Base-by-base conservation (phyloP, 2,113 vertebrate species). In the Leuciscus idus region DNA sequence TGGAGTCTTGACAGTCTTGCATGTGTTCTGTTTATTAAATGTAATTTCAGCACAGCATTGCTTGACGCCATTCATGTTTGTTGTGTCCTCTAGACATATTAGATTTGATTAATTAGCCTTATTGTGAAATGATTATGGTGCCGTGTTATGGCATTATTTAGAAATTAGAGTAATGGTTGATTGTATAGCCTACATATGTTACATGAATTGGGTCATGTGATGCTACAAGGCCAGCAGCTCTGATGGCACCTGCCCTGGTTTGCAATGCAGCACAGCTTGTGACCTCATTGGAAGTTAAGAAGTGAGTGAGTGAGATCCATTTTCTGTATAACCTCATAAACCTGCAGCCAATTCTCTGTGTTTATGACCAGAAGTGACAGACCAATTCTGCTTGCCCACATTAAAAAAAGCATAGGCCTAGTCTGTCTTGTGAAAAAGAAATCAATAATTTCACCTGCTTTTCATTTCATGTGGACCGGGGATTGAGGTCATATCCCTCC, bases 341-440 rank as follows among this genome's bases (percentile, higher is more conserved):
- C 76, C 86, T 30, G 52, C 36, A 84, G 28, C 64, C 82, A 78
- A 84, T 80, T 84, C 64, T 72, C 50, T 62, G 52, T 36, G 26
- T 84, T 84, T 84, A 87, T 64, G 62, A 39, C 73, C 36, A 68
- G 74, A 84, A 52, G 82, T 84, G 75, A 87, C 76, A 87, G 86
- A 74, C 83, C 48, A 73, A 61, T 81, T 81, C 84, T 86, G 36
- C 84, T 72, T 33, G 33, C 81, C 57, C 81, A 59, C 81, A 73
- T 84, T 84, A 73, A 84, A 73, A 81, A 82, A 72, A 83, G 50
- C 81, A 73, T 48, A 21, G 74, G 50, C 81, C 62, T 59, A 21
- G 74, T 57, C 72, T 83, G 48, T 84, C 81, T 87, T 26, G 64
- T 87, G 73, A 79, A 87, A 84, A 79, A 79, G 17, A 87, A 87